Evolutionary conservation across 2,797 vertebrate genomes (phyloP).

Genomic region (Coregonus sp.): DNA sequence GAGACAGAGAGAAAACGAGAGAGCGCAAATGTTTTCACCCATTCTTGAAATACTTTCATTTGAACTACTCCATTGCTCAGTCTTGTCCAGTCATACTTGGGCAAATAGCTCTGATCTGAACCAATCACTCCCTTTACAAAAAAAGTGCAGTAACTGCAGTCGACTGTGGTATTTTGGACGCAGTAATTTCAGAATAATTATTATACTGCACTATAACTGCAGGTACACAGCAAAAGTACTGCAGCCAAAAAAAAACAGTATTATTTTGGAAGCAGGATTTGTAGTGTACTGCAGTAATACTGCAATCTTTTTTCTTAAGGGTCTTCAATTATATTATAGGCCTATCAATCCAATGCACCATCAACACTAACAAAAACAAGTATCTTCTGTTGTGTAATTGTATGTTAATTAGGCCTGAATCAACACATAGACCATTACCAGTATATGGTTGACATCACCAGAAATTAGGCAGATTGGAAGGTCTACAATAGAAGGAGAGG

Average conservation of each 20-base stretch:
- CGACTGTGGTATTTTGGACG: too few species aligned
- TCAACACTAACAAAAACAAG: not conserved
- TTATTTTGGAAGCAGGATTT: too few species aligned
- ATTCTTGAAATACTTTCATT: slow-evolving; percentile 52
- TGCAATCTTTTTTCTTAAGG: too few species aligned
- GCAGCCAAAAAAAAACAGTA: too few species aligned
- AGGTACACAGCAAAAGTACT: too few species aligned
- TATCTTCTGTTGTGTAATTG: slow-evolving; percentile 27
- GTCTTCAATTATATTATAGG: too few species aligned
- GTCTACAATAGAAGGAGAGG: not conserved
- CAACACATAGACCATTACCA: slow-evolving; percentile 43
- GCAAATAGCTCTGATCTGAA: not conserved
- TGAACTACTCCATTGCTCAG: not conserved
- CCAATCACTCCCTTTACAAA: not conserved
- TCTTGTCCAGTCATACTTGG: not conserved
- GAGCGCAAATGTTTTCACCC: slow-evolving; percentile 35
- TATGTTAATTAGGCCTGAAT: slow-evolving; percentile 15
- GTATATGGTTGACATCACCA: slow-evolving; percentile 4
- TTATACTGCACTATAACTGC: too few species aligned
- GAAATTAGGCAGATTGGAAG: not conserved
- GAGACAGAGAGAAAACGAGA: too few species aligned
- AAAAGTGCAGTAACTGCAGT: too few species aligned
- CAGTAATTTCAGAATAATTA: too few species aligned
- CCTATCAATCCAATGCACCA: not conserved
- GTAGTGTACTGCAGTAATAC: too few species aligned